Percentiles rank a stretch among this genome's conserved stretches.
phyloP scores from a whole-genome alignment of 53 echinoderm and acorn worm genomes.

The Paracentrotus lividus region DNA sequence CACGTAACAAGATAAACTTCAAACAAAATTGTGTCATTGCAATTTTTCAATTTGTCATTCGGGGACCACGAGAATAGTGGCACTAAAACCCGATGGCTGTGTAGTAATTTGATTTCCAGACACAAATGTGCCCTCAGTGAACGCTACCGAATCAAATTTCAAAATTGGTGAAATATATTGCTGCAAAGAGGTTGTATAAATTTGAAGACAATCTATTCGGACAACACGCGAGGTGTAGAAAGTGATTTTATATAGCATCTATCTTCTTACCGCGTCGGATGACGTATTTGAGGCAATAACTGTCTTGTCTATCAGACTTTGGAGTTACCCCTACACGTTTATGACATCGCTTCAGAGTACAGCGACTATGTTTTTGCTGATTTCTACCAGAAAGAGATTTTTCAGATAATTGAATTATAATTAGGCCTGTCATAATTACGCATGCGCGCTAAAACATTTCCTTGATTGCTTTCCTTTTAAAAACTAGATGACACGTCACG shows the following conservation, averaged over 20 bases:
- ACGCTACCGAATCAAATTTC: constrained; percentile 11
- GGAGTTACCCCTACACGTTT: background rate
- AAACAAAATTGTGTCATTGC: constrained; percentile 31
- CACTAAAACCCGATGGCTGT: background rate
- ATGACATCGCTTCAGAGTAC: background rate
- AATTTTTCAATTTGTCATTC: constrained; percentile 44
- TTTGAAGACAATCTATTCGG: constrained; percentile 21
- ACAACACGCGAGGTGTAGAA: background rate
- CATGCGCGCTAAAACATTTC: too few species aligned
- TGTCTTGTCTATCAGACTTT: background rate
- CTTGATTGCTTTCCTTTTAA: too few species aligned
- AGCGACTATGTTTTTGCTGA: background rate
- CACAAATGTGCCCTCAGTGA: constrained; percentile 36
- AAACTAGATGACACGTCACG: background rate
- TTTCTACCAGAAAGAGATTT: background rate
- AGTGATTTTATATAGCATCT: background rate
- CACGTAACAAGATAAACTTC: constrained; percentile 31
- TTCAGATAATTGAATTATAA: background rate
- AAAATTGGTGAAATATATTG: constrained; percentile 12
- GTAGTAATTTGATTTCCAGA: constrained; percentile 35
- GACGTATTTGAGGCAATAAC: background rate
- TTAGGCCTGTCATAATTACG: too few species aligned
- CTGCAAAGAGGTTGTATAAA: constrained; percentile 16
- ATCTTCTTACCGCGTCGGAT: background rate
- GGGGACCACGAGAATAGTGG: background rate